phyloP scores from a whole-genome alignment of 2,113 vertebrate species.

The Balaenoptera acutorostrata region DNA sequence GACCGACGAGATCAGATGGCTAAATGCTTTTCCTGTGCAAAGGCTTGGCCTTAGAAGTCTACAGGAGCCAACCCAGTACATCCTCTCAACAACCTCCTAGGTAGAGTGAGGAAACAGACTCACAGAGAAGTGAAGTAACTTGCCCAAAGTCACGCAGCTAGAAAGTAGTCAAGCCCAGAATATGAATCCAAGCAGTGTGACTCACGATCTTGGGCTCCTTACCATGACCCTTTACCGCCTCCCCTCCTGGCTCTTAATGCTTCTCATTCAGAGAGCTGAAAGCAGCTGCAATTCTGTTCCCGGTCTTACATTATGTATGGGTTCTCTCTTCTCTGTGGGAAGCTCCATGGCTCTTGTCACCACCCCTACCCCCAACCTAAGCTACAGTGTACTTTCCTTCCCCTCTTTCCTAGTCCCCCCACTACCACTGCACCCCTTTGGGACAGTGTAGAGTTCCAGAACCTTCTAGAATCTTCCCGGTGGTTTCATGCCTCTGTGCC shows the following conservation, averaged over 20 bases:
- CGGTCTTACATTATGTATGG: accelerated
- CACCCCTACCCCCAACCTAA: not conserved
- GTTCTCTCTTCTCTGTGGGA: not conserved
- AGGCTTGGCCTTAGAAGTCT: not conserved
- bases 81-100: not conserved
- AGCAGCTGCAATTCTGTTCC: accelerated
- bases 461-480: not conserved
- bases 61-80: not conserved
- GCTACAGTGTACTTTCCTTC: not conserved
- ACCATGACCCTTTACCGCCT: accelerated
- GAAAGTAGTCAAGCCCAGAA: not conserved
- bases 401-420: not conserved
- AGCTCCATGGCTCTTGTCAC: not conserved
- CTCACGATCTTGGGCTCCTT: not conserved
- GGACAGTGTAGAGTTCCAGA: not conserved
- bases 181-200: not conserved
- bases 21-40: no score
- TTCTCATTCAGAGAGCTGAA: not conserved
- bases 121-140: not conserved
- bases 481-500: not conserved
- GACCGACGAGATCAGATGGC: accelerated
- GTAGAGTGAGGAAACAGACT: not conserved
- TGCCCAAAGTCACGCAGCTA: not conserved
- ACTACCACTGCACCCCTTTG: not conserved
- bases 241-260: not conserved